Conservation (phyloP, 2,888 invertebrate genomes). For the Rosalia funebris region DNA sequence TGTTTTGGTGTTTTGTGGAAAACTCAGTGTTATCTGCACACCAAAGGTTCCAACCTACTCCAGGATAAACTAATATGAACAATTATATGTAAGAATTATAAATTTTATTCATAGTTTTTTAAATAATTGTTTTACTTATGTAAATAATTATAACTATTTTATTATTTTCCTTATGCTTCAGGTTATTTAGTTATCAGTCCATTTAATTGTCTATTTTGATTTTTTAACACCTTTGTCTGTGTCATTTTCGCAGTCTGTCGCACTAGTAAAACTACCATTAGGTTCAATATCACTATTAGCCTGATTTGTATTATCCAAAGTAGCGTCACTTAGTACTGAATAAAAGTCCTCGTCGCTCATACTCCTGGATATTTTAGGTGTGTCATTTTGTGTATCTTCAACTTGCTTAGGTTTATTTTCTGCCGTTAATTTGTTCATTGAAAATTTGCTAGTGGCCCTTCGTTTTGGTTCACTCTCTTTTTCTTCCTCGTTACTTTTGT, state of each 20-base stretch:
- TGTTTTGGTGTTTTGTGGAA: too few relatives aligned
- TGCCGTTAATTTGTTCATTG: conserved; percentile 18
- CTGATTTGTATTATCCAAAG: not conserved
- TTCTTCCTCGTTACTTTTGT: not conserved
- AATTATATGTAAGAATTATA: too few relatives aligned
- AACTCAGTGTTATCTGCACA: too few relatives aligned
- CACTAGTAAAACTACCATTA: conserved; percentile 29
- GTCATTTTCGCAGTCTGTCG: conserved; percentile 10
- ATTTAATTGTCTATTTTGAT: not conserved
- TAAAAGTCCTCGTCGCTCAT: conserved; percentile 28
- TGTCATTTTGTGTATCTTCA: conserved; percentile 20
- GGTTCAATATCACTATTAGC: not conserved
- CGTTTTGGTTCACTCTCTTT: conserved; percentile 11
- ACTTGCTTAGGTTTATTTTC: conserved; percentile 8
- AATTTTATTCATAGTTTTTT: too few relatives aligned
- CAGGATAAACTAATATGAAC: too few relatives aligned
- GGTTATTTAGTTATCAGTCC: too few relatives aligned
- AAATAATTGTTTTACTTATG: too few relatives aligned
- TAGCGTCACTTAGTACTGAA: conserved; percentile 28
- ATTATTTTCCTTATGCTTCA: too few relatives aligned
- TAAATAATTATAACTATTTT: too few relatives aligned
- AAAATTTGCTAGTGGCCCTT: conserved; percentile 25
- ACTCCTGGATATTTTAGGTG: conserved; percentile 14
- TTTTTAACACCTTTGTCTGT: not conserved
- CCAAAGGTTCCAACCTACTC: too few relatives aligned